Conservation (phyloP, 2,113 vertebrate genomes). For the Ceyx margarethae region DNA sequence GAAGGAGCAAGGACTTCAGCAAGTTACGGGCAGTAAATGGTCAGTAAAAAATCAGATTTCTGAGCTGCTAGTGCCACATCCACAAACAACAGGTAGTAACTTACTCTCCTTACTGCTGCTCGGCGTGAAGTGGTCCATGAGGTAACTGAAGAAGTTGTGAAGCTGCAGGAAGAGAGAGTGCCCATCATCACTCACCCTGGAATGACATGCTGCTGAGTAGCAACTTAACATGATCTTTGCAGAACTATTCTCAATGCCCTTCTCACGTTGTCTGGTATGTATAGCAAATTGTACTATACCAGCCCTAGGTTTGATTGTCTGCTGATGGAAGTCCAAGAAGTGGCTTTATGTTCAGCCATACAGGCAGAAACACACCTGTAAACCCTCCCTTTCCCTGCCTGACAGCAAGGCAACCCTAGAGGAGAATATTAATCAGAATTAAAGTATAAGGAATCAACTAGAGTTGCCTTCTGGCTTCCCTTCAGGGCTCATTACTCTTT, state of each 20-base stretch:
- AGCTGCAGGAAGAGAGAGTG: slow-evolving; percentile 75
- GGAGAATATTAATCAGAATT: background rate
- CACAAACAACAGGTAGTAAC: background rate
- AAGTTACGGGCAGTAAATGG: background rate
- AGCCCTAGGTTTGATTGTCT: background rate
- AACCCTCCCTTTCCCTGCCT: background rate
- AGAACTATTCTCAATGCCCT: background rate
- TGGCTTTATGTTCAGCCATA: background rate
- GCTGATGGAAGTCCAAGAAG: background rate
- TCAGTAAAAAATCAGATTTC: background rate
- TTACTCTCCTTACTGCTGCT: slow-evolving; percentile 84
- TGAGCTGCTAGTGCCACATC: background rate
- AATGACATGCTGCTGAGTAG: background rate
- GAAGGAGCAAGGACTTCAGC: background rate
- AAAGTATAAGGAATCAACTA: background rate
- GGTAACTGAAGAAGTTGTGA: slow-evolving; percentile 89
- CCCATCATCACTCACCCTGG: background rate
- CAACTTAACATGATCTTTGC: background rate
- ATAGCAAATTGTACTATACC: background rate
- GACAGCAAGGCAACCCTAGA: background rate
- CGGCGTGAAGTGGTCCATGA: slow-evolving; percentile 89
- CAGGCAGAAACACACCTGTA: background rate
- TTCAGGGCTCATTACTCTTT: background rate
- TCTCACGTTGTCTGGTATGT: background rate
- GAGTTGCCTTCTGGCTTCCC: background rate